phyloP scores from a whole-genome alignment of 64 coral and sea anemone species.

The Trachythela sp. region DNA sequence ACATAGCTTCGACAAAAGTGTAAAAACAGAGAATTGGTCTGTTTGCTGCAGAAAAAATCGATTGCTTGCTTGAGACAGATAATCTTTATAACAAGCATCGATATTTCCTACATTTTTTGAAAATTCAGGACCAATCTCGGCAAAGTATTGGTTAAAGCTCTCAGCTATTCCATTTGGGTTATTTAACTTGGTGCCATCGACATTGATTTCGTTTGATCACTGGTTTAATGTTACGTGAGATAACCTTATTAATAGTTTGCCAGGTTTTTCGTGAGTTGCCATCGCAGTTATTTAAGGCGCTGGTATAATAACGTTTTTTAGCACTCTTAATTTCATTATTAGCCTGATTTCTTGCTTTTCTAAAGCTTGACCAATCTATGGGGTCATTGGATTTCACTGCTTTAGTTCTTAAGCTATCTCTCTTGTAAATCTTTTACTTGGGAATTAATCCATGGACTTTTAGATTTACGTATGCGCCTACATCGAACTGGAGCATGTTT shows the following conservation, averaged over 20 bases:
- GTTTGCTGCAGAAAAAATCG: not conserved
- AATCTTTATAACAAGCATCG: not conserved
- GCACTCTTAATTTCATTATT: conserved; percentile 26
- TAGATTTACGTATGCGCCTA: conserved; percentile 27
- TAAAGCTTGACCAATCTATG: conserved; percentile 30
- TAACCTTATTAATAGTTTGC: conserved; percentile 32
- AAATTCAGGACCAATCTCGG: conserved; percentile 28
- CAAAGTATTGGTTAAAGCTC: conserved; percentile 23
- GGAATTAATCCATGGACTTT: conserved; percentile 46
- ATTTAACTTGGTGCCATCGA: not conserved
- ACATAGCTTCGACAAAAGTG: not conserved
- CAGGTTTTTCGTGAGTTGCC: conserved; percentile 21
- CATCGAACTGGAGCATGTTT: conserved; percentile 57
- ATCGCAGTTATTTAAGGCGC: not conserved
- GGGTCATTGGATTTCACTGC: conserved; percentile 26
- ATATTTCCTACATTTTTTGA: not conserved
- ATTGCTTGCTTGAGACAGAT: too few relatives aligned
- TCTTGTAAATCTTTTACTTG: conserved; percentile 32
- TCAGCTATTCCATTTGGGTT: conserved; percentile 34
- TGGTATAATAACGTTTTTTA: conserved; percentile 34
- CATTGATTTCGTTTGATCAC: conserved; percentile 12
- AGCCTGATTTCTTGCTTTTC: not conserved
- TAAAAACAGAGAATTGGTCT: not conserved
- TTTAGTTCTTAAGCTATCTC: conserved; percentile 35
- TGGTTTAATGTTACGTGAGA: not conserved